Base-by-base conservation (phyloP, 2,113 vertebrate genomes). In the human region DNA sequence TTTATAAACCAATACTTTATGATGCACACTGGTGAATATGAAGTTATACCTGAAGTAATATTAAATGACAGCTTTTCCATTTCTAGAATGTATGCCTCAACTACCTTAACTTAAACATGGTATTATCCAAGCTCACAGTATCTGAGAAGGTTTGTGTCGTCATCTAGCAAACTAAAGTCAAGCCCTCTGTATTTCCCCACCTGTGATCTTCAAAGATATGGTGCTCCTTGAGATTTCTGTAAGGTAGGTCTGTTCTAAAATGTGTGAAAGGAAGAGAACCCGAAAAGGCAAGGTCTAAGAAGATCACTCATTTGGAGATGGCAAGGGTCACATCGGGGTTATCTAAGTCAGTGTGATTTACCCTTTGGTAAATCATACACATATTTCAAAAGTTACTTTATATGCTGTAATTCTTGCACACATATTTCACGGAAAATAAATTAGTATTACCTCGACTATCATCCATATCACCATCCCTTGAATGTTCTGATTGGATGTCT, bases 381-480 rank as follows among this genome's bases (percentile, higher is more conserved):
- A 12, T 14, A 9, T 2, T 66, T 52, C 12, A 78, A 35, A 96
- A 92, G 64, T 3, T 80, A 94, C 30, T 73, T 50, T 45, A 70
- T 3, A 17, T 17, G 25, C 30, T 72, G 66, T 57, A 61, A 45
- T 43, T 90, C 68, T 48, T 89, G 40, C 78, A 95, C 43, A 79
- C 66, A 32, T 27, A 22, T 1, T 91, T 52, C 80, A 83, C 13
- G 80, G 93, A 92, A 86, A 92, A 97, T 35, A 95, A 89, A 83
- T 84, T 48, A 95, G 75, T 14, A 80, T 98, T 98, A 99, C 99
- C 99, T 99, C 99, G 98, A 98, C 98, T 98, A 80, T 99, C 99
- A 83, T 99, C 99, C 98, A 99, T 98, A 90, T 99, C 99, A 73
- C 99, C 99, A 61, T 99, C 99, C 95, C 99, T 99, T 86, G 99